Evolutionary conservation across 1,140 invertebrate species (phyloP).

Genomic region (Panulirus ornatus): DNA sequence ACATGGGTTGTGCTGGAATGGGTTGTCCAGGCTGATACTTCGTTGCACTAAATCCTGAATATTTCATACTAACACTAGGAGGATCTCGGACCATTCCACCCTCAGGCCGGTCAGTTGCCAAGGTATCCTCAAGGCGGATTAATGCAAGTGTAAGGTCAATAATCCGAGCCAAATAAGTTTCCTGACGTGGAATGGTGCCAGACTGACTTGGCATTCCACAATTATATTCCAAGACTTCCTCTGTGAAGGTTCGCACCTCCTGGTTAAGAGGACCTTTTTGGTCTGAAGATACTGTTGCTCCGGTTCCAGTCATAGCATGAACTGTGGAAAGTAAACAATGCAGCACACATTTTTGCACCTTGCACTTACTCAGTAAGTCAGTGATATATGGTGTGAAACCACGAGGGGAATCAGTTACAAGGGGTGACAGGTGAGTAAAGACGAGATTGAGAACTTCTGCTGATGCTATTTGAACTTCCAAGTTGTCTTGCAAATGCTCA

Average conservation of each 20-base stretch:
- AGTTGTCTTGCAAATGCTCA: conserved; percentile 88
- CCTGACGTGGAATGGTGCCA: conserved; percentile 76
- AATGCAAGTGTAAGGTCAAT: conserved; percentile 86
- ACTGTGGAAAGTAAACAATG: conserved; percentile 91
- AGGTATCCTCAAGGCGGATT: conserved; percentile 86
- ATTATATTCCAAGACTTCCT: conserved; percentile 91
- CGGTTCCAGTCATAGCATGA: conserved; percentile 81
- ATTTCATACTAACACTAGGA: conserved; percentile 77
- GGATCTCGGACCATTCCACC: conserved; percentile 79
- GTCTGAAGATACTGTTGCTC: conserved; percentile 66
- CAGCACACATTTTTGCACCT: conserved; percentile 92
- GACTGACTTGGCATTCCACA: conserved; percentile 80
- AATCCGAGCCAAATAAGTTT: conserved; percentile 88
- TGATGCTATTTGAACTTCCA: conserved; percentile 84
- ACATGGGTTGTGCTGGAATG: conserved; percentile 91
- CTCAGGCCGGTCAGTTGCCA: conserved; percentile 63
- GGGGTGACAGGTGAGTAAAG: conserved; percentile 87
- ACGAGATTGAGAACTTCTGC: conserved; percentile 89
- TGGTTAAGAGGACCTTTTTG: conserved; percentile 19
- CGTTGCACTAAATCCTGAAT: conserved; percentile 76
- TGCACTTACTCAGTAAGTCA: conserved; percentile 89
- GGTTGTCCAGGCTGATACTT: conserved; percentile 83
- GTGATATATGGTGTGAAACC: conserved; percentile 90
- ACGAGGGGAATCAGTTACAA: conserved; percentile 89
- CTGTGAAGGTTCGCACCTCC: conserved; percentile 84